phyloP scores from a whole-genome alignment of 2,888 invertebrate genomes.

The Coelopa pilipes region DNA sequence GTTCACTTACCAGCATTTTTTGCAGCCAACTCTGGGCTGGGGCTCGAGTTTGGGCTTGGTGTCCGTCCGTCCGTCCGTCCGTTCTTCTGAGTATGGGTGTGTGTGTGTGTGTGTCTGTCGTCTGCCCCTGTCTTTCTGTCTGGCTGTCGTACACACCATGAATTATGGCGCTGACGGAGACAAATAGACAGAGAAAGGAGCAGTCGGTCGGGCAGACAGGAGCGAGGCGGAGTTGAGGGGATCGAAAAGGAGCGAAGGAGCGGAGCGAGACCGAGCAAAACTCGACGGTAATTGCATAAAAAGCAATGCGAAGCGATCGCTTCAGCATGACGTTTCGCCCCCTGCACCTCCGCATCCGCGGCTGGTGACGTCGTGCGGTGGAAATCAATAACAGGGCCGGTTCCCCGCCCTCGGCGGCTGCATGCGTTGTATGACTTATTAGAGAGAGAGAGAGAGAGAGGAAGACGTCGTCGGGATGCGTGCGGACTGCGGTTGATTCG shows the following conservation, averaged over 20 bases:
- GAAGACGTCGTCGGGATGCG: too few relatives aligned
- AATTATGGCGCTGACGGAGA: conserved; percentile 1
- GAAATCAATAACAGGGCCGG: too few relatives aligned
- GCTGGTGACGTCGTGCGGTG: too few relatives aligned
- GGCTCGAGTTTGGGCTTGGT: not conserved
- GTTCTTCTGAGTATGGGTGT: not conserved
- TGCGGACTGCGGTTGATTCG: too few relatives aligned
- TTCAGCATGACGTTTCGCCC: too few relatives aligned
- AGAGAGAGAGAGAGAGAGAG: too few relatives aligned
- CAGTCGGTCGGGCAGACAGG: not conserved
- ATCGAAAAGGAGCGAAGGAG: not conserved
- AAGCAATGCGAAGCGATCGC: conserved; percentile 2
- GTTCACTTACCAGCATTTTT: too few relatives aligned
- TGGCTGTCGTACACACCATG: conserved; percentile 22
- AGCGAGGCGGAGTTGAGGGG: not conserved
- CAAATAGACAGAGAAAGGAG: too few relatives aligned
- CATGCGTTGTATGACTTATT: too few relatives aligned
- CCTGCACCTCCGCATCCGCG: too few relatives aligned
- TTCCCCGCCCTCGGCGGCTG: too few relatives aligned
- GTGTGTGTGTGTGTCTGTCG: not conserved
- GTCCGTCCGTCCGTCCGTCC: not conserved
- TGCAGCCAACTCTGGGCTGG: not conserved
- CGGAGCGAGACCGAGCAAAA: not conserved
- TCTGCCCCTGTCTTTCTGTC: not conserved
- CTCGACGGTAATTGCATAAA: conserved; percentile 22